These are phyloP conservation scores for Ornithorhynchus anatinus DNA, from an alignment of 2,113 vertebrate genomes.

Conservation along the genomic window DNA sequence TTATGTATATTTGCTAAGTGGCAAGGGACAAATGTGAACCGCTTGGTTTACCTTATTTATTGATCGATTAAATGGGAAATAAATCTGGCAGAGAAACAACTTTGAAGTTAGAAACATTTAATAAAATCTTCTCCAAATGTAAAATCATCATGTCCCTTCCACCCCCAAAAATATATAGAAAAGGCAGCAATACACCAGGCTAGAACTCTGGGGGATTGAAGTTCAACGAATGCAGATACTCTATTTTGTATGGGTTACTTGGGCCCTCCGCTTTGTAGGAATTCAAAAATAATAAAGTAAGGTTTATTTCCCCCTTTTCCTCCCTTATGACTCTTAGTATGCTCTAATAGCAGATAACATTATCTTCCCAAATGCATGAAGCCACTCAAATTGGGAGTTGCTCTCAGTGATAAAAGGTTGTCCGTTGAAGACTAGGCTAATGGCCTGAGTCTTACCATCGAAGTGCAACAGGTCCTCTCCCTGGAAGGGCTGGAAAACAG, in stretches of 20 bases:
- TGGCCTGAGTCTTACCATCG: not conserved
- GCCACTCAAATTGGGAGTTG: not conserved
- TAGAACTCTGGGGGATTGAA: too few relatives aligned
- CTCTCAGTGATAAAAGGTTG: slow-evolving; percentile 8
- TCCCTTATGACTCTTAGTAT: not conserved
- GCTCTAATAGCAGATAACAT: not conserved
- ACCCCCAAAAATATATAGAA: too few relatives aligned
- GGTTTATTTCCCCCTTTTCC: not conserved
- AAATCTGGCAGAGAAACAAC: slow-evolving; percentile 30
- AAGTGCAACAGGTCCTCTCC: too few relatives aligned
- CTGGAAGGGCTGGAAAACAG: too few relatives aligned
- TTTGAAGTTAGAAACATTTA: slow-evolving; percentile 36
- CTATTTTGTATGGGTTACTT: too few relatives aligned
- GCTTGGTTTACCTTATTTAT: slow-evolving; percentile 63
- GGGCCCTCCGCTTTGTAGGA: too few relatives aligned
- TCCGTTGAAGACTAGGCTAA: not conserved
- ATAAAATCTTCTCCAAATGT: too few relatives aligned
- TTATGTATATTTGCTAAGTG: slow-evolving; percentile 73
- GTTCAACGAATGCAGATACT: too few relatives aligned
- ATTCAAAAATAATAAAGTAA: too few relatives aligned
- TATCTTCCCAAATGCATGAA: not conserved
- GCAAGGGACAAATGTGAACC: slow-evolving; percentile 68
- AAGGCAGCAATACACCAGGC: too few relatives aligned
- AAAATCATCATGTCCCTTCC: too few relatives aligned
- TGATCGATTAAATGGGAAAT: slow-evolving; percentile 49